Percentiles rank a stretch among this genome's conserved stretches.
phyloP scores from a whole-genome alignment of 2,113 vertebrate genomes.

The Meleagris gallopavo region DNA sequence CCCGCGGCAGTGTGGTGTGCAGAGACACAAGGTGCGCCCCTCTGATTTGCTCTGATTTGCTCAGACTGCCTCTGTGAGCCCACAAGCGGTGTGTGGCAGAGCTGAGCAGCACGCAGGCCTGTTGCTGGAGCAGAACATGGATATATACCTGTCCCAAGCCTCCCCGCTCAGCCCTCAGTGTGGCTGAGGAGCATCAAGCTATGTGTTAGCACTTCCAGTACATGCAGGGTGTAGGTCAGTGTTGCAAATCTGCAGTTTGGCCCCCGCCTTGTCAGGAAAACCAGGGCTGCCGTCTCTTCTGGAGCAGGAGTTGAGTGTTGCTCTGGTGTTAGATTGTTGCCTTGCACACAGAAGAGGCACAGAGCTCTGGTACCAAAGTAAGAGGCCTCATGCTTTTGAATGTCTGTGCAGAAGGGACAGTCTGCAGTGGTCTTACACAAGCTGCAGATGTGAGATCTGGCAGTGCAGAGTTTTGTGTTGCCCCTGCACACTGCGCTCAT shows the following conservation, averaged over 20 bases:
- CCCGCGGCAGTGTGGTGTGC: too few species aligned
- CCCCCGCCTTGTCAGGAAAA: neutral
- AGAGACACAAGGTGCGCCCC: neutral
- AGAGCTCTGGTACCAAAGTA: neutral
- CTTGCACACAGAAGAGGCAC: too few species aligned
- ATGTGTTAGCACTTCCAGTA: neutral
- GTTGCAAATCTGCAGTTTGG: neutral
- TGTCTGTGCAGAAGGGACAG: neutral
- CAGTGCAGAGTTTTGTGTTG: rapidly evolving
- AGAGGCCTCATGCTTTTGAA: rapidly evolving
- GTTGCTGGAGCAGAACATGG: rapidly evolving
- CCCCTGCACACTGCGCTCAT: rapidly evolving
- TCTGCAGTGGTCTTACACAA: rapidly evolving
- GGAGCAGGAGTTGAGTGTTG: neutral
- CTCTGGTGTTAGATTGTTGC: neutral
- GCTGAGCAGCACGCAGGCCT: rapidly evolving
- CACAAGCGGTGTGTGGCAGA: rapidly evolving
- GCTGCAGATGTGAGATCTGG: neutral
- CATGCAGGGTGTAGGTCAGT: rapidly evolving
- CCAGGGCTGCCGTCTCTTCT: rapidly evolving
- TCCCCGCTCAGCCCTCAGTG: rapidly evolving
- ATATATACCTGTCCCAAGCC: neutral
- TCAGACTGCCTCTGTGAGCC: neutral
- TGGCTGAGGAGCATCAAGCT: rapidly evolving
- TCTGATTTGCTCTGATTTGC: neutral